Evolutionary conservation across 2,888 invertebrate genomes (phyloP).

Genomic region (Sphaerophoria taeniata): DNA sequence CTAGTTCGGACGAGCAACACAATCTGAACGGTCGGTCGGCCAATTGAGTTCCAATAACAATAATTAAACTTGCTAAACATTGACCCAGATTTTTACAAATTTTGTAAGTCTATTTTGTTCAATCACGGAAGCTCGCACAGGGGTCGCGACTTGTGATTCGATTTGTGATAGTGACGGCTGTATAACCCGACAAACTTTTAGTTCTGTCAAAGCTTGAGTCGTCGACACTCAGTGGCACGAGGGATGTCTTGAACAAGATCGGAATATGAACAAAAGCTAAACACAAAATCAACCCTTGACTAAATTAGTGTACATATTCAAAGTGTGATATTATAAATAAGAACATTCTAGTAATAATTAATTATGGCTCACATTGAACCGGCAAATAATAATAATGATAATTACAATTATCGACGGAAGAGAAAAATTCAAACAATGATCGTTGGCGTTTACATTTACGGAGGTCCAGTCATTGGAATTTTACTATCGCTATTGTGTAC

Average conservation of each 20-base stretch:
- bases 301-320: constrained; percentile 2
- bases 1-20: neutral
- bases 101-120: neutral
- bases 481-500: constrained; percentile 1
- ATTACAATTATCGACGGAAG: neutral
- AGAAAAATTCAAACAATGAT: constrained; percentile 34
- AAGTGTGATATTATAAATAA: neutral
- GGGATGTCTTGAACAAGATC: constrained; percentile 7
- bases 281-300: neutral
- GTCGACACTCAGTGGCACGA: no score
- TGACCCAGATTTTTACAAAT: neutral
- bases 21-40: neutral
- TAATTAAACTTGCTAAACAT: constrained; percentile 27
- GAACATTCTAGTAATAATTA: neutral
- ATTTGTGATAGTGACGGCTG: neutral
- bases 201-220: no score
- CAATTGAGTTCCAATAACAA: neutral
- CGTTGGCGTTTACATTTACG: constrained; percentile 14
- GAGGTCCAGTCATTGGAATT: neutral
- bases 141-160: neutral
- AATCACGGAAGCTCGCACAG: neutral
- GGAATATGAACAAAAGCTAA: neutral
- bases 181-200: no score
- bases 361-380: constrained; percentile 21
- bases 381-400: neutral